Evolutionary conservation across 2,888 invertebrate genomes (phyloP).

Genomic region (Drosophila paracracens): DNA sequence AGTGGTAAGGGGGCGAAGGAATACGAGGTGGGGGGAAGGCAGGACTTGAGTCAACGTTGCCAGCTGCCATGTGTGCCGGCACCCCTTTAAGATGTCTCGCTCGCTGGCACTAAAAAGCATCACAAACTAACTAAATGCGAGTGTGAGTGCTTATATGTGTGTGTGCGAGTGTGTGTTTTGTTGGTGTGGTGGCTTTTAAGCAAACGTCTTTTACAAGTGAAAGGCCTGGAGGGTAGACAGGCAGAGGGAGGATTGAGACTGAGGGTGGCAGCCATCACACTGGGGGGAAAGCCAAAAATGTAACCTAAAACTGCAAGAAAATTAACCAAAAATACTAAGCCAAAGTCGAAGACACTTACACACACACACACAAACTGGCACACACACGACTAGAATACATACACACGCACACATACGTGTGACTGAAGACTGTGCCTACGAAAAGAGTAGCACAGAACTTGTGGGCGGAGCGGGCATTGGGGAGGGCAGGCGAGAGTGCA

Average conservation of each 20-base stretch:
- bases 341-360: constrained; percentile 74
- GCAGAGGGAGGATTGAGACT: constrained; percentile 25
- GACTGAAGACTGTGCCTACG: constrained; percentile 63
- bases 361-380: constrained; percentile 28
- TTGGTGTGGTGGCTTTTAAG: constrained; percentile 78
- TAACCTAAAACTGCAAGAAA: constrained; percentile 82
- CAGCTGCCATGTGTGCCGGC: constrained; percentile 55
- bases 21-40: not conserved
- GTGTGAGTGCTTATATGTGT: constrained; percentile 15
- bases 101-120: constrained; percentile 69
- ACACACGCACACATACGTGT: constrained; percentile 23
- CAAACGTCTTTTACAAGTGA: constrained; percentile 79
- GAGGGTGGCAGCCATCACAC: constrained; percentile 52
- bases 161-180: constrained; percentile 31
- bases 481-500: constrained; percentile 48
- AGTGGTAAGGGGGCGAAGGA: not conserved
- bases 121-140: constrained; percentile 77
- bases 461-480: constrained; percentile 2
- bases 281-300: constrained; percentile 78
- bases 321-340: constrained; percentile 82
- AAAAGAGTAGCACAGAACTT: constrained; percentile 69
- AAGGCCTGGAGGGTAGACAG: constrained; percentile 66
- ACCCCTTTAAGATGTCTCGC: constrained; percentile 70
- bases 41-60: constrained; percentile 27
- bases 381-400: constrained; percentile 14